Evolutionary conservation across 2,888 invertebrate species (phyloP).

Genomic region (Acronicta leporina): DNA sequence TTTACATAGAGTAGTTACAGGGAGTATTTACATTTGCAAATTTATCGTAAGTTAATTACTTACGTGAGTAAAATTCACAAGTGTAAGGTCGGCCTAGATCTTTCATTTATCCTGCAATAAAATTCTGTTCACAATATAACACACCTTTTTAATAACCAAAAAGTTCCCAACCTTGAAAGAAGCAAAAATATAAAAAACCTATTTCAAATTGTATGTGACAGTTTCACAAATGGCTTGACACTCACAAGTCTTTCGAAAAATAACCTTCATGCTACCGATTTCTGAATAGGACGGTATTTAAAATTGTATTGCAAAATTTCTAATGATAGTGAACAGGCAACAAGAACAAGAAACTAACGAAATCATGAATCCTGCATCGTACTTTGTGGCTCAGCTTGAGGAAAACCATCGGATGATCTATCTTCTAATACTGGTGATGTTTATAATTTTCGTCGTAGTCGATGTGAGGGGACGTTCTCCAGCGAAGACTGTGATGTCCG

Average conservation of each 20-base stretch:
- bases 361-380: conserved; percentile 50
- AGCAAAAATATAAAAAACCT: neutral
- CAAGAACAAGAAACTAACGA: neutral
- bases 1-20: too few species aligned
- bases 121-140: conserved; percentile 10
- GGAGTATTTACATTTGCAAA: too few species aligned
- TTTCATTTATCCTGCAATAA: neutral
- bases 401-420: conserved; percentile 45
- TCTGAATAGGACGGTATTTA: neutral
- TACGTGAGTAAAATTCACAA: too few species aligned
- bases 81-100: too few species aligned
- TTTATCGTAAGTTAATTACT: too few species aligned
- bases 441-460: conserved; percentile 40
- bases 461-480: conserved; percentile 24
- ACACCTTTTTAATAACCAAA: conserved; percentile 4
- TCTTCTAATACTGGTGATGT: conserved; percentile 40
- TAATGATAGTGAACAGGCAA: conserved; percentile 19
- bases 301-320: conserved; percentile 42
- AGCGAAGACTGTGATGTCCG: conserved; percentile 12
- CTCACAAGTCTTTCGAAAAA: conserved; percentile 20
- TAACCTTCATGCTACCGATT: conserved; percentile 16
- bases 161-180: conserved; percentile 15
- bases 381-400: conserved; percentile 36
- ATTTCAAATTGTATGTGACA: conserved; percentile 31
- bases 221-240: conserved; percentile 8